A percentile compares a stretch with the other conserved stretches of the same genome.
Conservation (phyloP, 2,888 invertebrate species). For the Watsonalla cultraria region DNA sequence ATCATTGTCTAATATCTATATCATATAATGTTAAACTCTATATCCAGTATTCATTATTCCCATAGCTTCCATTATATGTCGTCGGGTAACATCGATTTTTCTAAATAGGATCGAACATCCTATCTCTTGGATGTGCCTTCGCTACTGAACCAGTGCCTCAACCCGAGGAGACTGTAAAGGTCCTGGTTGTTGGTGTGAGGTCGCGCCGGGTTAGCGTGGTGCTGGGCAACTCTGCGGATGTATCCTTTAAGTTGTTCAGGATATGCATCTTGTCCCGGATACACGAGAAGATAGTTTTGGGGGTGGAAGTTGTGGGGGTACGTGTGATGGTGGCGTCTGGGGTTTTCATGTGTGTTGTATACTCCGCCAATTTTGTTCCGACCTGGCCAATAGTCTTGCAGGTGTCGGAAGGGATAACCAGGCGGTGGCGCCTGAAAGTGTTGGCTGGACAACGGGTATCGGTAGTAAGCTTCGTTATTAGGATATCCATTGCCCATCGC, state of each 20-base stretch:
- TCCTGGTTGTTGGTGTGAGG: slow-evolving; percentile 55
- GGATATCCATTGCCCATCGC: slow-evolving; percentile 27
- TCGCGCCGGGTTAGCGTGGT: slow-evolving; percentile 43
- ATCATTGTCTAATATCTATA: background rate
- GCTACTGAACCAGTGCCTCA: slow-evolving; percentile 72
- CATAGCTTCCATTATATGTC: slow-evolving; percentile 75
- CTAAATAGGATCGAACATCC: slow-evolving; percentile 45
- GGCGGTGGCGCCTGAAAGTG: slow-evolving; percentile 59
- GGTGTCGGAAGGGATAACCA: slow-evolving; percentile 63
- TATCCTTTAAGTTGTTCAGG: slow-evolving; percentile 48
- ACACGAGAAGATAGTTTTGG: slow-evolving; percentile 44
- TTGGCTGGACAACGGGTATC: slow-evolving; percentile 65
- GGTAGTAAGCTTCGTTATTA: slow-evolving; percentile 50
- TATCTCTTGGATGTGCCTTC: slow-evolving; percentile 73
- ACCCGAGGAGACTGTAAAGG: slow-evolving; percentile 66
- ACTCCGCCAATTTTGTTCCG: slow-evolving; percentile 59
- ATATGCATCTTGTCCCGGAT: slow-evolving; percentile 42
- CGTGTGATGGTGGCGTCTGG: slow-evolving; percentile 67
- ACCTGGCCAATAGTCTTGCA: slow-evolving; percentile 71
- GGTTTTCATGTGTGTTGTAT: slow-evolving; percentile 63
- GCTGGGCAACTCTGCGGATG: slow-evolving; percentile 47
- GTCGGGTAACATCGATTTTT: slow-evolving; percentile 76
- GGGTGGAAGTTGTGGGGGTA: slow-evolving; percentile 61
- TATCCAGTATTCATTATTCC: slow-evolving; percentile 33
- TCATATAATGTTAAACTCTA: background rate